Percentiles rank a stretch among this genome's conserved stretches.
These are phyloP conservation scores for Protomyctophum bolini DNA, from an alignment of 2,113 vertebrate species.

Conservation along the genomic window DNA sequence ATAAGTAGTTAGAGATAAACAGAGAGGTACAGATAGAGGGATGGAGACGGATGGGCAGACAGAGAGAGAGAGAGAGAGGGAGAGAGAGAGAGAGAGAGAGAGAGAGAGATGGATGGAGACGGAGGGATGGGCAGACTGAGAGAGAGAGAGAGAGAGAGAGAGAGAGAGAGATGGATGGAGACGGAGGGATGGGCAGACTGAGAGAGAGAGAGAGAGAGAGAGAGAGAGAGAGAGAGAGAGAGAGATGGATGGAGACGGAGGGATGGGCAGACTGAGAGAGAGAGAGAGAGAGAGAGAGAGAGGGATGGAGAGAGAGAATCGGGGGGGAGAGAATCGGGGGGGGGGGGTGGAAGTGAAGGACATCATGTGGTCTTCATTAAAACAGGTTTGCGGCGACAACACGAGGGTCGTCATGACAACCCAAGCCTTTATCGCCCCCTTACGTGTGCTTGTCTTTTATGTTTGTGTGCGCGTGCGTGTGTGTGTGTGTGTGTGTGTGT, in stretches of 20 bases:
- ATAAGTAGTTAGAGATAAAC: background rate
- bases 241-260: too few species aligned
- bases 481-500: conserved; percentile 4
- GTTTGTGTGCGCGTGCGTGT: background rate
- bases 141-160: too few species aligned
- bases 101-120: too few species aligned
- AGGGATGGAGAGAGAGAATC: background rate
- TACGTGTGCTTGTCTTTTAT: background rate
- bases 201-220: background rate
- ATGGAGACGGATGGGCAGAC: too few species aligned
- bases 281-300: background rate
- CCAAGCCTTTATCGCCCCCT: conserved; percentile 17
- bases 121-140: too few species aligned
- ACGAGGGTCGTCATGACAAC: conserved; percentile 58
- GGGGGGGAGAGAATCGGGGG: background rate
- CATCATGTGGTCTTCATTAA: background rate
- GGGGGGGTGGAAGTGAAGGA: too few species aligned
- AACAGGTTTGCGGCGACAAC: conserved; percentile 31
- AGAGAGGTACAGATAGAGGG: background rate
- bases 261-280: background rate
- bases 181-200: too few species aligned
- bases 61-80: too few species aligned
- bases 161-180: too few species aligned
- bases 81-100: too few species aligned
- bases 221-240: background rate